Conservation (phyloP, 2,888 invertebrate genomes). For the Axea sp. region DNA sequence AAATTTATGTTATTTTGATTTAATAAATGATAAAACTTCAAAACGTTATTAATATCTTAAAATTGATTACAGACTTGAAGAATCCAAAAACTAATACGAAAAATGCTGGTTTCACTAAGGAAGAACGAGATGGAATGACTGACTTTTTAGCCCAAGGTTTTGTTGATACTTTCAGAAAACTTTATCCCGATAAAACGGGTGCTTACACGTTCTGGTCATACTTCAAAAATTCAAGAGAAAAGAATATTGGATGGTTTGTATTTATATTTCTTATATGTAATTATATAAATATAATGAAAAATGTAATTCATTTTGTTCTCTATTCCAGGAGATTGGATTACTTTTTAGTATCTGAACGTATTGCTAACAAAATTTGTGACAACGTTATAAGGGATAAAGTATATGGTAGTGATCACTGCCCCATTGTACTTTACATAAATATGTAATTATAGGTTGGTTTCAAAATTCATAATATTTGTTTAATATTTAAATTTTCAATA, state of each 20-base stretch:
- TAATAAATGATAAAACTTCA: too few species aligned
- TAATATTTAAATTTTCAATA: too few species aligned
- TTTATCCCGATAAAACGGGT: conserved; percentile 90
- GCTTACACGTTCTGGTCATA: conserved; percentile 98
- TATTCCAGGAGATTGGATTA: conserved; percentile 94
- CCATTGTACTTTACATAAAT: conserved; percentile 85
- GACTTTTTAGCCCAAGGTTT: conserved; percentile 90
- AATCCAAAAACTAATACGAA: conserved; percentile 96
- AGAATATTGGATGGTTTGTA: conserved; percentile 95
- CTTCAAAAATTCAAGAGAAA: conserved; percentile 90
- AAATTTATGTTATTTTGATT: too few species aligned
- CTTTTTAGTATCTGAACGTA: conserved; percentile 91
- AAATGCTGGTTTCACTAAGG: conserved; percentile 96
- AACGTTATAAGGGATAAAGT: conserved; percentile 89
- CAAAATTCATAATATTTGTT: too few species aligned
- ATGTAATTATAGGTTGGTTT: too few species aligned
- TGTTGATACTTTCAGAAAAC: conserved; percentile 91
- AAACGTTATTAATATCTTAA: too few species aligned
- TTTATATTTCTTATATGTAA: neutral
- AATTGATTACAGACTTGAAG: conserved; percentile 86
- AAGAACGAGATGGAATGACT: conserved; percentile 95
- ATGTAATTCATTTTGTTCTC: conserved; percentile 54
- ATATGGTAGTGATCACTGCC: conserved; percentile 98
- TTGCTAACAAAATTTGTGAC: conserved; percentile 90
- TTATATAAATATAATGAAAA: conserved; percentile 58